phyloP scores from a whole-genome alignment of 2,113 vertebrate genomes.

The Xiphorhynchus elegans region DNA sequence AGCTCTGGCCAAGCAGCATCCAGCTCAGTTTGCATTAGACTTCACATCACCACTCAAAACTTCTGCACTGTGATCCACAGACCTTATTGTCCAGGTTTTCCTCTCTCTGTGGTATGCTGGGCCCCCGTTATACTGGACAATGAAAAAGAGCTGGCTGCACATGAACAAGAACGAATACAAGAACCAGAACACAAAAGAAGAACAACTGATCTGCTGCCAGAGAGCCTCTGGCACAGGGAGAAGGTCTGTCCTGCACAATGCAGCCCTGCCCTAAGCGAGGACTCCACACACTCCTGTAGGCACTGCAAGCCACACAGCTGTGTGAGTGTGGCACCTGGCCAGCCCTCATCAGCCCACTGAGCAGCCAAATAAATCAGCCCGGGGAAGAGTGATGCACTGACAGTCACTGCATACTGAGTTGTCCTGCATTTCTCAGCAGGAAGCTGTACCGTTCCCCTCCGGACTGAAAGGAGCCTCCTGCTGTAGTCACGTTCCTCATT shows the following conservation, averaged over 20 bases:
- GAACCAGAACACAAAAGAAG: background rate
- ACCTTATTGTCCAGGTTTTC: background rate
- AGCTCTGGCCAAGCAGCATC: background rate
- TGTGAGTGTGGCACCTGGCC: background rate
- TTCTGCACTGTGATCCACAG: background rate
- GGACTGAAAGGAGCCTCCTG: background rate
- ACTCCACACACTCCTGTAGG: background rate
- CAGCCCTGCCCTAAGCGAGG: background rate
- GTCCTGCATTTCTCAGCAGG: background rate
- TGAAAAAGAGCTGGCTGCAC: background rate
- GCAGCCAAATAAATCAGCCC: background rate
- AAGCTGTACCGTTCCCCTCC: accelerated
- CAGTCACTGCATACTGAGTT: accelerated
- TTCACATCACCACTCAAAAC: background rate
- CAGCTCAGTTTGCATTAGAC: background rate
- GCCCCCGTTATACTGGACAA: background rate
- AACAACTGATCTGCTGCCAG: background rate
- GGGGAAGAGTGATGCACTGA: background rate
- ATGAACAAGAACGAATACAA: background rate
- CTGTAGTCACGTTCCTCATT: background rate
- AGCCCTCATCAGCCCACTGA: background rate
- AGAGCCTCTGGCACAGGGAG: background rate
- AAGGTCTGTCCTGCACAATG: background rate
- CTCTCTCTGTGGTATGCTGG: background rate
- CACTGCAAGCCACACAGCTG: background rate